These are phyloP conservation scores for Phortica magna DNA, from an alignment of 2,888 invertebrate genomes.

Conservation along the genomic window DNA sequence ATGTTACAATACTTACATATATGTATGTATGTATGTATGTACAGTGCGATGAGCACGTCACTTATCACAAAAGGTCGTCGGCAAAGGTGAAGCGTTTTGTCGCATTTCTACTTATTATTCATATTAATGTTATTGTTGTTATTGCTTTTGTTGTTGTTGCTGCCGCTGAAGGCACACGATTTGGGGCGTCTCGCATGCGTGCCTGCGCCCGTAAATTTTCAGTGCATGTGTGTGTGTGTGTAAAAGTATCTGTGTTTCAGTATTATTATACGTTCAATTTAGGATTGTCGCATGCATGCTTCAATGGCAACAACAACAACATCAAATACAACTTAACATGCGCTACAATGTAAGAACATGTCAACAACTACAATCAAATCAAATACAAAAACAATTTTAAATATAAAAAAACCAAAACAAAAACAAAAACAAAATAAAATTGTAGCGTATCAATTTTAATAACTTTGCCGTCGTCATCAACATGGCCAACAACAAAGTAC, in stretches of 20 bases:
- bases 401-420: too few relatives aligned
- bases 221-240: neutral
- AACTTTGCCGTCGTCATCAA: conserved; percentile 22
- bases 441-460: conserved; percentile 29
- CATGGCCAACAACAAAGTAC: neutral
- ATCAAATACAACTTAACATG: conserved; percentile 12
- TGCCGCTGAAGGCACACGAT: neutral
- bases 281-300: conserved; percentile 32
- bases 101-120: neutral
- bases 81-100: conserved; percentile 44
- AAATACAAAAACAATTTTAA: too few relatives aligned
- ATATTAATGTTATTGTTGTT: neutral
- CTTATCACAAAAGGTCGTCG: conserved; percentile 58
- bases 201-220: neutral
- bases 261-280: conserved; percentile 13
- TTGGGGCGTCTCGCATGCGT: neutral
- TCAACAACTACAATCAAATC: conserved; percentile 14
- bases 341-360: conserved; percentile 29
- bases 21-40: too few relatives aligned
- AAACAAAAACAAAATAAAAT: neutral
- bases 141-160: conserved; percentile 1
- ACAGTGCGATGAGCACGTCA: neutral
- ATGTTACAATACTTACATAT: neutral
- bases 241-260: neutral
- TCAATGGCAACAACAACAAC: conserved; percentile 33